A percentile compares a stretch with the other conserved stretches of the same genome.
Evolutionary conservation across 2,113 vertebrate species (phyloP).

Genomic region (Tinamus guttatus): DNA sequence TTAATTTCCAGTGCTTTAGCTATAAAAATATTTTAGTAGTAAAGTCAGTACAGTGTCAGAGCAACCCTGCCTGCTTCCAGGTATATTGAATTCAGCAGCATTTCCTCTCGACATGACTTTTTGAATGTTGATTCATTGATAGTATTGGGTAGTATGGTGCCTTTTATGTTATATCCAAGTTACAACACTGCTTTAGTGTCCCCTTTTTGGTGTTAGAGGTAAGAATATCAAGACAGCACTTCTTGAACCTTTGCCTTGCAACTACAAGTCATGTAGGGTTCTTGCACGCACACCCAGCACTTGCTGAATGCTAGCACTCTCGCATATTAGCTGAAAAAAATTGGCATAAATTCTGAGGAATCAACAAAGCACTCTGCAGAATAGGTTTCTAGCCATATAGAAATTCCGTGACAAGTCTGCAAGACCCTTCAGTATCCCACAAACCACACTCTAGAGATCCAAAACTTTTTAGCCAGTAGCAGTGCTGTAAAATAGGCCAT

Average conservation of each 20-base stretch:
- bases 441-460: slow-evolving; percentile 12
- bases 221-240: background rate
- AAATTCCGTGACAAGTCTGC: slow-evolving; percentile 14
- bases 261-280: background rate
- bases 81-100: slow-evolving; percentile 79
- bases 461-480: slow-evolving; percentile 11
- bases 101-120: slow-evolving; percentile 81
- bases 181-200: slow-evolving; percentile 82
- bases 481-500: slow-evolving; percentile 29
- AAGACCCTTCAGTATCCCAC: background rate
- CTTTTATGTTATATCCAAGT: slow-evolving; percentile 84
- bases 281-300: background rate
- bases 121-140: slow-evolving; percentile 83
- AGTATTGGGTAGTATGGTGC: slow-evolving; percentile 77
- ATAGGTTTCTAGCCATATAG: slow-evolving; percentile 33
- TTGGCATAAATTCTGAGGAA: background rate
- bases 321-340: background rate
- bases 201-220: slow-evolving; percentile 83
- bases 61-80: slow-evolving; percentile 43
- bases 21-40: background rate
- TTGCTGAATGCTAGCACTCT: background rate
- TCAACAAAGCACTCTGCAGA: slow-evolving; percentile 12
- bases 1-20: background rate
- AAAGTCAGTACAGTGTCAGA: background rate
- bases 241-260: background rate